A percentile compares a stretch with the other conserved stretches of the same genome.
phyloP scores from a whole-genome alignment of 1,140 invertebrate species.

The Drosophila tsacasi region DNA sequence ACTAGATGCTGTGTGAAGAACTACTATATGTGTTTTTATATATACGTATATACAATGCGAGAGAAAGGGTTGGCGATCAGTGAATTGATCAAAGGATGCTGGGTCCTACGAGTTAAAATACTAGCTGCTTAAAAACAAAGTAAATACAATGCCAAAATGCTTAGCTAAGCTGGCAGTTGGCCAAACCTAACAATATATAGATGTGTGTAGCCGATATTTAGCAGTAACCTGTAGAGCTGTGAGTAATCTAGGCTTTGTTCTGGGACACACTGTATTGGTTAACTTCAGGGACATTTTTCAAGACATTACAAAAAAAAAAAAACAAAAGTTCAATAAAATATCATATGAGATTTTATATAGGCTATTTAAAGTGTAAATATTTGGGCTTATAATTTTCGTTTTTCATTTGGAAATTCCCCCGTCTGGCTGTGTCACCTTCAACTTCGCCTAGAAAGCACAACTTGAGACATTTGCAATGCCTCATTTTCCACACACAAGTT shows the following conservation, averaged over 20 bases:
- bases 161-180: constrained; percentile 33
- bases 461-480: neutral
- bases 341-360: neutral
- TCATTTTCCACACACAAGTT: neutral
- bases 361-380: neutral
- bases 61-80: constrained; percentile 1
- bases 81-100: constrained; percentile 4
- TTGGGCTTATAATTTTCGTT: neutral
- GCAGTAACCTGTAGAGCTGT: constrained; percentile 5
- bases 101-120: constrained; percentile 58
- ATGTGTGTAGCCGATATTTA: constrained; percentile 11
- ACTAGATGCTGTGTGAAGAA: constrained; percentile 64
- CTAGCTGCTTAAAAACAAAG: constrained; percentile 64
- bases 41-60: constrained; percentile 55
- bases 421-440: neutral
- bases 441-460: neutral
- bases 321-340: no score
- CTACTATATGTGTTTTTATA: neutral
- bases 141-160: constrained; percentile 72
- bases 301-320: neutral
- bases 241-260: neutral
- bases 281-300: neutral
- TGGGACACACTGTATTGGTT: neutral
- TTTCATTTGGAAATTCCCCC: neutral
- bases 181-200: constrained; percentile 7